Evolutionary conservation across 2,797 vertebrate genomes (phyloP), one percentile per base, ranked within the genome.

Genomic region (Bryconaethiops microstoma): DNA sequence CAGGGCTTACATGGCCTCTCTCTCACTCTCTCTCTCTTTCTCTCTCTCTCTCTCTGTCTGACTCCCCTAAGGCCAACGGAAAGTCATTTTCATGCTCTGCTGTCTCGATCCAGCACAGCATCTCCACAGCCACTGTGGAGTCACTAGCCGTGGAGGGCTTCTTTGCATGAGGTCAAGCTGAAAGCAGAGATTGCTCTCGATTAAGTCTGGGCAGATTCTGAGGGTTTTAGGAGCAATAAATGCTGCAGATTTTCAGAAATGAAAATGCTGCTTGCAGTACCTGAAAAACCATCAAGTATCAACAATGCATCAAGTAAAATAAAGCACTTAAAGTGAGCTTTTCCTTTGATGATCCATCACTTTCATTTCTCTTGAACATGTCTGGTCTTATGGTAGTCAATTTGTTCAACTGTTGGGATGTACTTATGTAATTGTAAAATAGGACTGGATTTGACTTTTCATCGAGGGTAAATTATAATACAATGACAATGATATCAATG

Each of bases 81-180:
- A 88, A 87, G 82, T 85, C 76, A 86, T 88, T 92, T 90, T 90
- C 86, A 90, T 88, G 90, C 88, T 90, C 85, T 80, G 82, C 87
- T 88, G 83, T 89, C 80, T 90, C 84, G 84, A 83, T 86, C 83
- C 83, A 88, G 87, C 84, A 81, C 79, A 82, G 76, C 50, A 78
- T 84, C 79, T 70, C 60, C 77, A 29, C 29, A 29, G 64, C 63
- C 79, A 85, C 83, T 88, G 7, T 65, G 40, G 71, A 78, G 63
- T 74, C 82, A 78, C 52, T 29, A 52, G 60, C 77, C 70, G 57
- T 79, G 84, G 50, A 75, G 75, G 73, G 80, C 71, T 80, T 39
- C 72, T 80, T 62, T 50, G 57, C 65, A 70, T 57, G 79, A 76
- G 80, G 64, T 83, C 80, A 80, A 25, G 57, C 62, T 75, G 25